Base-by-base conservation (phyloP, 2,113 vertebrate genomes). In the Seriola dumerili region DNA sequence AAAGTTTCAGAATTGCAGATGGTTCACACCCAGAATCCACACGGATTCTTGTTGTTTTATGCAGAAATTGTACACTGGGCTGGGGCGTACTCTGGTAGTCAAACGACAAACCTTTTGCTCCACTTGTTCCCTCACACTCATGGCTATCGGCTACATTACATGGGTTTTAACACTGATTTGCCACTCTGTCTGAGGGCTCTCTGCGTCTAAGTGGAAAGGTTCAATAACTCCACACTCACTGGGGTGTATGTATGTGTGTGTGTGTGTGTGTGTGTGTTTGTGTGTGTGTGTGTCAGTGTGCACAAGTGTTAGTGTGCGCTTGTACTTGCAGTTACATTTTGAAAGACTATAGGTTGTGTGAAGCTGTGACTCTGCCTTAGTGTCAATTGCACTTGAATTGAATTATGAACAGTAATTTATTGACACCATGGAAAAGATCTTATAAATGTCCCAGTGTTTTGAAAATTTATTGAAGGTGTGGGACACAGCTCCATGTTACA, bases 21-120 rank as follows among this genome's bases (percentile, higher is more conserved):
- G 14, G 44, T 42, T 78, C 12, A 25, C 14, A 34, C 8, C 1
- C 36, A 65, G 48, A 83, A 68, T 34, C 11, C 23, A 42, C 12
- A 16, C 3, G 44, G 8, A 13, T 61, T 23, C 48, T n/a, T 73
- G 3, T 59, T 74, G 46, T 70, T 77, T 57, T 38, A 21, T 17
- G 54, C 21, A 50, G 4, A 69, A 77, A 46, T 16, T 44, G 8
- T 46, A 25, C 19, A 48, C 16, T 25, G n/a, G 17, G 61, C 44
- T 63, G 21, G 38, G 57, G 50, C 76, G 71, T n/a, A 57, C 21
- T 68, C 16, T 74, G 58, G 4, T 54, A 9, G 21, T 68, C 14
- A 80, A 67, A 78, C 78, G 38, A 76, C 65, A 63, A 90, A 83
- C 69, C 57, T 21, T 91, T 78, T 76, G 76, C 81, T 85, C 65